A percentile compares a stretch with the other conserved stretches of the same genome.
Evolutionary conservation across 2,113 vertebrate species (phyloP).

Genomic region (Laticauda colubrina): DNA sequence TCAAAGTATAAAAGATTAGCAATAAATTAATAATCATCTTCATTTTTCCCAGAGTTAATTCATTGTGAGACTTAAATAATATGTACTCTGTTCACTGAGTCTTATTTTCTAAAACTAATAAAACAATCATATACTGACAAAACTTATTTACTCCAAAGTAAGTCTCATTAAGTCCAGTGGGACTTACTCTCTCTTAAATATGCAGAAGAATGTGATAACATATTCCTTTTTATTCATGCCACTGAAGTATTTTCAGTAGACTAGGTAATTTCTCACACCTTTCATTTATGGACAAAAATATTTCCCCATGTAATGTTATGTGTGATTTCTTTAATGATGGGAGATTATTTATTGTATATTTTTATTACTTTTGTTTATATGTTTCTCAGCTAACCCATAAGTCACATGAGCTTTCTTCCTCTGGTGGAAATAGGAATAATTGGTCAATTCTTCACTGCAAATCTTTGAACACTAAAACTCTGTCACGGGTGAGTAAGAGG

Average conservation of each 20-base stretch:
- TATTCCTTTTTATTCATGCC: background rate
- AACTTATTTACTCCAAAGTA: background rate
- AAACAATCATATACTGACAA: background rate
- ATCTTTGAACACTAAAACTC: background rate
- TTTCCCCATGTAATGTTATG: background rate
- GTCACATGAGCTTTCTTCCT: background rate
- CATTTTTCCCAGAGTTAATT: background rate
- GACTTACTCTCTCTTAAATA: background rate
- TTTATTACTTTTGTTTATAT: background rate
- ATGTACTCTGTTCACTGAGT: background rate
- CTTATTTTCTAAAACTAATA: background rate
- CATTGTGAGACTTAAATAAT: background rate
- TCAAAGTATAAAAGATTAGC: background rate
- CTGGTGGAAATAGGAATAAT: background rate
- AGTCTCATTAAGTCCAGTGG: background rate
- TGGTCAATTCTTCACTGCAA: background rate
- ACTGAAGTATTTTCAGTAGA: fast-evolving
- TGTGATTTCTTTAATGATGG: background rate
- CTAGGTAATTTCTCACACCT: background rate
- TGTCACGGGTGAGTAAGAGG: background rate
- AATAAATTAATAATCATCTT: background rate
- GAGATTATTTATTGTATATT: background rate
- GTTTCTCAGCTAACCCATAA: background rate
- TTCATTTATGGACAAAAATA: conserved; percentile 10
- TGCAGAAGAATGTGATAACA: background rate